Base-by-base conservation (phyloP, 2,113 vertebrate species). In the Sinocyclocheilus anophthalmus region DNA sequence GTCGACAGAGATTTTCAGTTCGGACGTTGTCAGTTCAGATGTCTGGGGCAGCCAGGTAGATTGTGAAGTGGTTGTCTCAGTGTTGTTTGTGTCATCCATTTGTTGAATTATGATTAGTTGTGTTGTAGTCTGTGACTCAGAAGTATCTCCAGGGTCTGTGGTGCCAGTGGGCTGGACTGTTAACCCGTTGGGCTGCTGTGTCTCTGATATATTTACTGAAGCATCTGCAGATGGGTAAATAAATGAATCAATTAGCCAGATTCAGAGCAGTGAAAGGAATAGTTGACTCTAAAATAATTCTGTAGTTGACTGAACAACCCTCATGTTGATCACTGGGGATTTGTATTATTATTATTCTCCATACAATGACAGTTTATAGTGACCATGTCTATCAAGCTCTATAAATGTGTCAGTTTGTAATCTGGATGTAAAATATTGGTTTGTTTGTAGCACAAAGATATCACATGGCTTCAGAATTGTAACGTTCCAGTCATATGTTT, bases 1-100 rank as follows among this genome's bases (percentile, higher is more conserved):
- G 76, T 50, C 5, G 6, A 7, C 20, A 14, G 61, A 0, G 1
- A 20, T 22, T 22, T 59, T 59, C 16, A n/a, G 72, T 80, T 37
- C 8, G 8, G 30, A 18, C 1, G 55, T 30, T 79, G 59, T n/a
- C 11, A 45, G 12, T 37, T 13, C 30, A 57, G 78, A 72, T 26
- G 24, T 33, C 13, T 53, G 30, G 45, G 26, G 2, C 2, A 14
- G 8, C 76, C 24, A 22, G 12, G 37, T 57, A 22, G 48, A 53
- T 55, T 20, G 57, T 11, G 50, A 24, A 33, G 83, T 79, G 73
- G 72, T 83, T 79, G 76, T 55, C 22, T 67, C 50, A 72, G 7
- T 72, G 39, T 16, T 81, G 22, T 26, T 82, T 26, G 1, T 67
- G 37, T 48, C 50, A 59, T 2, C 14, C 42, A 3, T 8, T 10